Percentiles rank a stretch among this genome's conserved stretches.
phyloP scores from a whole-genome alignment of 1,140 invertebrate species.

The Pteromalus puparum region DNA sequence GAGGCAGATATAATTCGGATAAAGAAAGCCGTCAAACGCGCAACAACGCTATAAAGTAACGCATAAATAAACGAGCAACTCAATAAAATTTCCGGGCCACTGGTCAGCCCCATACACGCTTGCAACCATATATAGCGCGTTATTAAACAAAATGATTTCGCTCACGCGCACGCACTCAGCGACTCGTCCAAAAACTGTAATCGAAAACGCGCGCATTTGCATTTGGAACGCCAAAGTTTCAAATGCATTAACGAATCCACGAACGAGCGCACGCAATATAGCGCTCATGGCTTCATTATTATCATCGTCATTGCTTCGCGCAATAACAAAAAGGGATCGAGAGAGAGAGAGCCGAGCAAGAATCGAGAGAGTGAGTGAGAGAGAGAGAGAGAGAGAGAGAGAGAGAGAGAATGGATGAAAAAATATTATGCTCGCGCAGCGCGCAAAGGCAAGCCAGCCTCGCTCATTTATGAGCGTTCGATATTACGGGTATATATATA shows the following conservation, averaged over 20 bases:
- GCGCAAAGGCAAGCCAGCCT: background rate
- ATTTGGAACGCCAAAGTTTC: background rate
- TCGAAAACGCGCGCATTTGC: conserved; percentile 24
- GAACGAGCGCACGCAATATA: background rate
- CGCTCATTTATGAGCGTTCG: background rate
- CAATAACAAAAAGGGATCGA: conserved; percentile 23
- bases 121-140: background rate
- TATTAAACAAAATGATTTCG: conserved; percentile 45
- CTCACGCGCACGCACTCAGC: background rate
- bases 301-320: conserved; percentile 33
- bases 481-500: conserved; percentile 47
- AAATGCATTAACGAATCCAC: conserved; percentile 33
- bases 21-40: conserved; percentile 3
- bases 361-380: background rate
- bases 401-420: conserved; percentile 14
- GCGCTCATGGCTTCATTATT: conserved; percentile 33
- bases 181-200: conserved; percentile 41
- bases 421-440: conserved; percentile 25
- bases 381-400: conserved; percentile 1
- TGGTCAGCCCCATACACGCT: background rate
- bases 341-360: background rate
- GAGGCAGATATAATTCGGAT: conserved; percentile 4
- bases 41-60: conserved; percentile 21
- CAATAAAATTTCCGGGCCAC: conserved; percentile 16
- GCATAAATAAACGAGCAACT: conserved; percentile 25